phyloP scores from a whole-genome alignment of 2,888 invertebrate genomes.

The Dicycla oo region DNA sequence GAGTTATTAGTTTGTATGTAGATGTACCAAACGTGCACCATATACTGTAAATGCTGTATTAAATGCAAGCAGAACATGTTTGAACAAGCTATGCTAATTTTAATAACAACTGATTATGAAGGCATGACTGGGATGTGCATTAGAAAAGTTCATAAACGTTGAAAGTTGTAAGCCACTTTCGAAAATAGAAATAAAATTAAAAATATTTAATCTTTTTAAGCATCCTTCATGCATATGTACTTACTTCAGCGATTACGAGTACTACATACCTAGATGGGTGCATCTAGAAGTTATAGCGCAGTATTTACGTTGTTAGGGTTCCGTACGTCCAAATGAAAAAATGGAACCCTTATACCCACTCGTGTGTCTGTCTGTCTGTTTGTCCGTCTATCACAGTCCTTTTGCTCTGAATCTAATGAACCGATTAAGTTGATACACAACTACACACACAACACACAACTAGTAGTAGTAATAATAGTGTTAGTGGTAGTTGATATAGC shows the following conservation, averaged over 20 bases:
- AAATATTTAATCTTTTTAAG: background rate
- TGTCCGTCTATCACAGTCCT: too few species aligned
- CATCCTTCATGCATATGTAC: background rate
- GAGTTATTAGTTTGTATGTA: conserved; percentile 36
- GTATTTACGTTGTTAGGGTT: too few species aligned
- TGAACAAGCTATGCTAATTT: background rate
- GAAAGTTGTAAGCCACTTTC: background rate
- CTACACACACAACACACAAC: too few species aligned
- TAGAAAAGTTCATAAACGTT: background rate
- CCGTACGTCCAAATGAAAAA: too few species aligned
- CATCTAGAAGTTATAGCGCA: background rate
- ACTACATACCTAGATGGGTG: background rate
- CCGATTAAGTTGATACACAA: too few species aligned
- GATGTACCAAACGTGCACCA: background rate
- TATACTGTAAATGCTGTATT: background rate
- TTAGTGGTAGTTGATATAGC: too few species aligned
- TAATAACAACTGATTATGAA: background rate
- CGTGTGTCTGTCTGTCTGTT: too few species aligned
- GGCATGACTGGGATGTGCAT: background rate
- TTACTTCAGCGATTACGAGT: background rate
- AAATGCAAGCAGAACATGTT: background rate
- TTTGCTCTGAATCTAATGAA: too few species aligned
- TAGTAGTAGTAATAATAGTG: too few species aligned
- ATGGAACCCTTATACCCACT: too few species aligned
- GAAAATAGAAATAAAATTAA: background rate